These are phyloP conservation scores for Lutjanus erythropterus DNA, from an alignment of 2,113 vertebrate genomes.

Conservation along the genomic window DNA sequence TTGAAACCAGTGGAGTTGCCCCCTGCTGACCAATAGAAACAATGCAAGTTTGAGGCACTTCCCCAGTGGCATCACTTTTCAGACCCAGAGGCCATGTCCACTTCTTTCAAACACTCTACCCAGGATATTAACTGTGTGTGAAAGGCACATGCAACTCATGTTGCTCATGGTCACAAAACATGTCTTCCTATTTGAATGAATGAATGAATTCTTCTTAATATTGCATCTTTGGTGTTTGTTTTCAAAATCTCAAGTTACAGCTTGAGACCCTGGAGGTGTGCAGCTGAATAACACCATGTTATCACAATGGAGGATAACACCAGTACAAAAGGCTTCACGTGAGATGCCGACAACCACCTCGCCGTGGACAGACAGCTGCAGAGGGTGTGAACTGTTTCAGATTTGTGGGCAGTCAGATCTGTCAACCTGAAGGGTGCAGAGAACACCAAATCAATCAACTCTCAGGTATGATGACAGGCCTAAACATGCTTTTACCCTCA, in stretches of 20 bases:
- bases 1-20: too few species aligned
- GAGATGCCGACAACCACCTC: background rate
- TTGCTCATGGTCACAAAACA: too few species aligned
- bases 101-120: too few species aligned
- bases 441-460: slow-evolving; percentile 39
- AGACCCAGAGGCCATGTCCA: too few species aligned
- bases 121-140: background rate
- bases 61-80: too few species aligned
- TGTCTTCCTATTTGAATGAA: too few species aligned
- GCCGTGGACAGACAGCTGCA: background rate
- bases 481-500: slow-evolving; percentile 6
- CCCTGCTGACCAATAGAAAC: too few species aligned
- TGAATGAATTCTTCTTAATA: background rate
- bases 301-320: background rate
- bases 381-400: slow-evolving; percentile 31
- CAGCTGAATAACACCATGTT: slow-evolving; percentile 2
- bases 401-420: slow-evolving; percentile 25
- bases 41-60: too few species aligned
- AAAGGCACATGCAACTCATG: too few species aligned
- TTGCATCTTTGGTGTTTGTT: background rate
- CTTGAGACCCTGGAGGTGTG: background rate
- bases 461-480: background rate
- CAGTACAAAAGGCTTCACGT: background rate
- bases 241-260: background rate
- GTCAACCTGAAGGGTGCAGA: slow-evolving; percentile 32